Base-by-base conservation (phyloP, 2,113 vertebrate genomes). In the Gymnobelideus leadbeateri region DNA sequence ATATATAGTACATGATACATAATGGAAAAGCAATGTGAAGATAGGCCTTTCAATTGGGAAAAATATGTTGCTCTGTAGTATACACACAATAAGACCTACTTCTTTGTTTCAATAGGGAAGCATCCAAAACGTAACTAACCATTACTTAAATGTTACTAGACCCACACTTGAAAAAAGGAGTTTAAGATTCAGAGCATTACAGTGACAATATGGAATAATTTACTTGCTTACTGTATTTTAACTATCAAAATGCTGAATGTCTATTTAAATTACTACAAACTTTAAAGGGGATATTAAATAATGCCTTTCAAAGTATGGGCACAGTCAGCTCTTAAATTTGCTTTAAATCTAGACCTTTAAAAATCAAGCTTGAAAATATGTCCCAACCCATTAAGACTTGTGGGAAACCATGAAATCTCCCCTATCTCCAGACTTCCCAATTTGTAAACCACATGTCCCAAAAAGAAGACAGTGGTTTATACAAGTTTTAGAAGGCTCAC, bases 371-470 rank as follows among this genome's bases (percentile, higher is more conserved):
- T 37, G 43, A 6, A 47, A 89, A 90, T 25, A 92, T 94, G 68
- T 90, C 57, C 52, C 95, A 96, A 92, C 1, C 7, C 37, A 96
- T 93, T 95, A 91, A 94, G 94, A 92, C 50, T 21, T 93, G 5
- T 24, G 51, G 54, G 91, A 95, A 95, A 95, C 21, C 51, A 95
- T 94, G 51, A 93, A 77, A 95, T 95, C 24, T 61, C n/a, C 24
- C 16, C 53, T 8, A 57, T 93, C 47, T 93, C 25, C 9, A 55
- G 89, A 93, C 23, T 92, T 93, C 3, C 23, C 61, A 90, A 43
- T 91, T 94, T 51, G 95, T 8, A 96, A 93, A 89, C 46, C 89
- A 19, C 50, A 94, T 94, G 89, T 28, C 37, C 55, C 91, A 37
- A 91, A 91, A 68, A 93, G 25, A 91, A 89, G 91, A 89, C 1